These are phyloP conservation scores for Oopsacas minuta DNA, from an alignment of 37 sponge, comb jelly and placozoan species.

Conservation along the genomic window DNA sequence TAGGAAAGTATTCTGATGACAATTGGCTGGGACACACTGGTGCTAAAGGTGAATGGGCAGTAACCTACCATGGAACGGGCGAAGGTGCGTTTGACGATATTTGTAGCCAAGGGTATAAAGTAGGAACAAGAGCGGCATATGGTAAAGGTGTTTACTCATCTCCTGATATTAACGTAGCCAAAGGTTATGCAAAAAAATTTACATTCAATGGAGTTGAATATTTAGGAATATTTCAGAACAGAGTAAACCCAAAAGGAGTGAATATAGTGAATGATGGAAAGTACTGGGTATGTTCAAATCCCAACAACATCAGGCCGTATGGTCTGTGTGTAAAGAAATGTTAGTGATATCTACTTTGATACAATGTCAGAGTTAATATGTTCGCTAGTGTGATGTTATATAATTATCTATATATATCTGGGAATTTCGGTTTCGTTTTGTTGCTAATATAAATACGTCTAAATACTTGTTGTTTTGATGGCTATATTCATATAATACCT, in stretches of 20 bases:
- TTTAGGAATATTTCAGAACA: conserved; percentile 27
- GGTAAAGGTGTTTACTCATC: conserved; percentile 23
- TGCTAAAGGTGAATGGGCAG: conserved; percentile 24
- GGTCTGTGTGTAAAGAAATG: background rate
- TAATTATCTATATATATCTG: too few relatives aligned
- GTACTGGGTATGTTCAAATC: background rate
- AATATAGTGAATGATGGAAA: background rate
- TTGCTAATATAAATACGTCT: too few relatives aligned
- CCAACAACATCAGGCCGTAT: background rate
- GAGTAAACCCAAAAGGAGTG: conserved; percentile 25
- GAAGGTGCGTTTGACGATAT: background rate
- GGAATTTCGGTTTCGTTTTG: too few relatives aligned
- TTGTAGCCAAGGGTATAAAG: background rate
- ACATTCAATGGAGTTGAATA: conserved; percentile 1
- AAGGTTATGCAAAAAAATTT: conserved; percentile 10
- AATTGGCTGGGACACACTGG: conserved; percentile 23
- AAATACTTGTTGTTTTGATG: too few relatives aligned
- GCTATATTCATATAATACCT: too few relatives aligned
- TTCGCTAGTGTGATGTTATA: too few relatives aligned
- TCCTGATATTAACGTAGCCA: conserved; percentile 23
- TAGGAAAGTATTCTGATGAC: conserved; percentile 23
- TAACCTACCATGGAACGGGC: conserved; percentile 27
- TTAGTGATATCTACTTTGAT: too few relatives aligned
- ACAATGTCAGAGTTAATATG: too few relatives aligned
- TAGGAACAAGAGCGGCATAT: conserved; percentile 2